Conservation (phyloP, 1,140 invertebrate species). For the Drosophila subobscura region DNA sequence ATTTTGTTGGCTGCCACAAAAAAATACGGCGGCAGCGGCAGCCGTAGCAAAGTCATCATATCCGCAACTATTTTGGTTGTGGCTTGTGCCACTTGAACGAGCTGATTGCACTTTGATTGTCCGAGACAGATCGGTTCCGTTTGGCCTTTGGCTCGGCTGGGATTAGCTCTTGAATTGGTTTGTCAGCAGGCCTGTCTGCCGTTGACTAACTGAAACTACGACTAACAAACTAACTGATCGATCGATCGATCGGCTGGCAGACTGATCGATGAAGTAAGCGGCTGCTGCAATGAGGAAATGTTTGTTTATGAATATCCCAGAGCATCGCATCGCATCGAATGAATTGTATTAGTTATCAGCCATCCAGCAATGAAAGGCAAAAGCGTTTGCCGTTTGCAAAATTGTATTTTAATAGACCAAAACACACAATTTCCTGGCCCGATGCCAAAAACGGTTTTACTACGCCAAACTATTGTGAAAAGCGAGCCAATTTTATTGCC, state of each 20-base stretch:
- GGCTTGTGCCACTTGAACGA: conserved; percentile 44
- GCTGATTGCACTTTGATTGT: conserved; percentile 61
- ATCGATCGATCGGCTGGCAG: conserved; percentile 17
- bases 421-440: conserved; percentile 60
- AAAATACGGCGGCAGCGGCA: too few relatives aligned
- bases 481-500: conserved; percentile 50
- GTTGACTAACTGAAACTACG: conserved; percentile 16
- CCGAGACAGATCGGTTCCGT: conserved; percentile 33
- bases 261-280: conserved; percentile 46
- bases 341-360: too few relatives aligned
- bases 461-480: conserved; percentile 37
- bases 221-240: conserved; percentile 20
- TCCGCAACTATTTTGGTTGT: conserved; percentile 41
- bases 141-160: conserved; percentile 25
- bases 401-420: conserved; percentile 59
- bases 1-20: not conserved
- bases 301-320: conserved; percentile 30
- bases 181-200: not conserved
- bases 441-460: conserved; percentile 51
- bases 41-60: conserved; percentile 26
- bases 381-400: conserved; percentile 41
- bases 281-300: conserved; percentile 67
- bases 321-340: not conserved
- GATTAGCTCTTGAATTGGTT: conserved; percentile 30
- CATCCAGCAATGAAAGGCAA: conserved; percentile 40